Evolutionary conservation across 2,888 invertebrate species (phyloP), one percentile per base, ranked within the genome.

Genomic region (Lepidocyrtoides sp.): DNA sequence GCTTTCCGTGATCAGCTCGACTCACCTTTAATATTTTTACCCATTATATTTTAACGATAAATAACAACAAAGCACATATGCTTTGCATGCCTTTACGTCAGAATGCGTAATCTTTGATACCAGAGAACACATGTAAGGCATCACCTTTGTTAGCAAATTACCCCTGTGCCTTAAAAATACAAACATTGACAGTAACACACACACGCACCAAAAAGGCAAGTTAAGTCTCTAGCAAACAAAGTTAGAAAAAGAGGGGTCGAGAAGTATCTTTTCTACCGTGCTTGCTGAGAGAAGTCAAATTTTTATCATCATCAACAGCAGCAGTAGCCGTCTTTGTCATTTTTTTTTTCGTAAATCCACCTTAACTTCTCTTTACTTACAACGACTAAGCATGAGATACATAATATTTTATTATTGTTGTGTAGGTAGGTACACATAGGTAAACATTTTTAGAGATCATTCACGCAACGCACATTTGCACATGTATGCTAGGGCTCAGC

Each of bases 381-480:
- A 1, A 23, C 2, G 3, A 23, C n/a, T n/a, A 14, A 23, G 51
- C 44, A 20, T 32, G 48, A 48, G 10, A 48, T 60, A 57, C 23
- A 17, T 57, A 57, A 23, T 12, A 75, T 36, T 75, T n/a, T 57
- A 82, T n/a, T 57, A 82, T 51, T 48, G 7, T 23, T n/a, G 57
- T 60, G 36, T 10, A 12, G 3, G 60, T n/a, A 14, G 5, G 8
- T 26, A 66, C 14, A 41, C 10, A 48, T 48, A 44, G 36, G 51
- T 26, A 54, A 85, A 75, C 54, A 86, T 75, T 75, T 85, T 86
- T 86, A 41, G 86, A 86, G 85, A 60, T 63, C 29, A 60, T 85
- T 72, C 77, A 81, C 69, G 87, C 79, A 88, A 89, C 66, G 82
- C 88, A 89, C 88, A 81, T 89, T 75, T 75, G 85, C 72, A 54